A percentile compares a stretch with the other conserved stretches of the same genome.
Evolutionary conservation across 2,797 vertebrate genomes (phyloP).

Genomic region (Perodicticus potto): DNA sequence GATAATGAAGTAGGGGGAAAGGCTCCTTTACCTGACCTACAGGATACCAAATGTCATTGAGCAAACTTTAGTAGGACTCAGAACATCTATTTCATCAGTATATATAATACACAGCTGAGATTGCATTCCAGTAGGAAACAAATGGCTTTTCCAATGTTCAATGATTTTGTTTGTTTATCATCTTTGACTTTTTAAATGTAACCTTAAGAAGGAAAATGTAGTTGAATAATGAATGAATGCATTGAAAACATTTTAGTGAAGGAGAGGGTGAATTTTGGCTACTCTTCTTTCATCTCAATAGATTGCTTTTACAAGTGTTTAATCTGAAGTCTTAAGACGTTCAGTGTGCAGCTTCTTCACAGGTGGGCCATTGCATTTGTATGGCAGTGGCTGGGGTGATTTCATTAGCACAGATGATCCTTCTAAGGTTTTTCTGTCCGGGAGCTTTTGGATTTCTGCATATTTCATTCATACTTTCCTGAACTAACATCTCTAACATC

Average conservation of each 20-base stretch:
- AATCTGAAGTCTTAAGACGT: background rate
- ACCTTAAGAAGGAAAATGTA: constrained; percentile 94
- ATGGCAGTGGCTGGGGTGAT: fast-evolving
- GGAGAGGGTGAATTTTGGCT: background rate
- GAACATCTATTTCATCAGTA: constrained; percentile 85
- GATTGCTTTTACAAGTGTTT: background rate
- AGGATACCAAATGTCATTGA: constrained; percentile 85
- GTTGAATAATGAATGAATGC: constrained; percentile 91
- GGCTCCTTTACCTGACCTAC: constrained; percentile 42
- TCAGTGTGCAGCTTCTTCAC: fast-evolving
- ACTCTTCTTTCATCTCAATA: background rate
- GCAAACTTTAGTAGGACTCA: constrained; percentile 87
- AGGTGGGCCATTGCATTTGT: background rate
- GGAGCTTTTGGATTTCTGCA: background rate
- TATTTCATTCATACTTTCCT: background rate
- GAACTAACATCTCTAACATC: background rate
- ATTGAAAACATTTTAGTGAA: background rate
- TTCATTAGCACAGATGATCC: background rate
- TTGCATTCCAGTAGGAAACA: constrained; percentile 90
- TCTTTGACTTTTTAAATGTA: constrained; percentile 93
- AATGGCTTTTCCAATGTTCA: constrained; percentile 92
- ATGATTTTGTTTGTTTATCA: constrained; percentile 95
- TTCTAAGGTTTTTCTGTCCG: background rate
- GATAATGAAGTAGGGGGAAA: constrained; percentile 74
- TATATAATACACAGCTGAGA: constrained; percentile 82